Evolutionary conservation across 2,113 vertebrate genomes (phyloP).

Genomic region (Potamarius usumacintae): DNA sequence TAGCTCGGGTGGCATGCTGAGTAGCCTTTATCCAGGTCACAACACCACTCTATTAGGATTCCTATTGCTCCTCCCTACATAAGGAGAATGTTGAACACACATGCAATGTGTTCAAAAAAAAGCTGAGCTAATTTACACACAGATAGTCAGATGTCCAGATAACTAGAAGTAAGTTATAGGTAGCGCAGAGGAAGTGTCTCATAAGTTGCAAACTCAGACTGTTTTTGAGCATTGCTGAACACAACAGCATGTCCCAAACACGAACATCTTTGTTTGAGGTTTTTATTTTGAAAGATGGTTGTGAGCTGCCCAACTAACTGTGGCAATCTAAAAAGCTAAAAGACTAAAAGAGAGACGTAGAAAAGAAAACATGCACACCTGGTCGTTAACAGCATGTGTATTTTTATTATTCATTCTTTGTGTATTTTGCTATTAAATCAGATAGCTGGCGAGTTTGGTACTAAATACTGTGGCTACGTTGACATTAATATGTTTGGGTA

Average conservation of each 20-base stretch:
- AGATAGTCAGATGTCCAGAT: not conserved
- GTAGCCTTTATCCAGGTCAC: constrained; percentile 84
- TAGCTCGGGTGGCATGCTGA: constrained; percentile 84
- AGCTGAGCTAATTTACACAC: not conserved
- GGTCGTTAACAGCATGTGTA: not conserved
- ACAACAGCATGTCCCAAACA: not conserved
- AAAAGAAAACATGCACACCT: not conserved
- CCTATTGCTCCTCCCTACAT: constrained; percentile 86
- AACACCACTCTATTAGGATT: constrained; percentile 87
- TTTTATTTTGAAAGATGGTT: not conserved
- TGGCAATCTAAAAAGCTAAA: not conserved
- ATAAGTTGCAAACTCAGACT: not conserved
- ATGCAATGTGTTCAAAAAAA: not conserved
- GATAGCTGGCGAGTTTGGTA: not conserved
- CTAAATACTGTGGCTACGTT: not conserved
- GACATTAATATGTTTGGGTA: no score
- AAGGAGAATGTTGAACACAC: not conserved
- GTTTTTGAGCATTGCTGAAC: not conserved
- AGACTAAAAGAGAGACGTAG: not conserved
- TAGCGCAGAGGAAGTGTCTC: not conserved
- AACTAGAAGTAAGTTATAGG: not conserved
- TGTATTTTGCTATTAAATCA: not conserved
- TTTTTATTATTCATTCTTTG: not conserved
- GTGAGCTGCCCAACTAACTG: not conserved
- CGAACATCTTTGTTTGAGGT: not conserved